phyloP scores from a whole-genome alignment of 2,113 vertebrate species.

The Phaetusa simplex region DNA sequence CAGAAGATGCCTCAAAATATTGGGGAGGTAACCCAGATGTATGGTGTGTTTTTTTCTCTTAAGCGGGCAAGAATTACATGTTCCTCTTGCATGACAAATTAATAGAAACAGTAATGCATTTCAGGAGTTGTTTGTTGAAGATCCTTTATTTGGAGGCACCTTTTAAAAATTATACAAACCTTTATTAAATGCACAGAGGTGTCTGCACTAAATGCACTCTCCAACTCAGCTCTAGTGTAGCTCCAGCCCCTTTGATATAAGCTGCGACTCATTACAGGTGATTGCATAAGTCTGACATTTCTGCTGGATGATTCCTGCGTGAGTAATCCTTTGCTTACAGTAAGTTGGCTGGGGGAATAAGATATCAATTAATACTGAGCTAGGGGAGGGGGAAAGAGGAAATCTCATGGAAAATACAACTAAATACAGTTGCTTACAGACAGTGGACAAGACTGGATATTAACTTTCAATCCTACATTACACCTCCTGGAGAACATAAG shows the following conservation, averaged over 20 bases:
- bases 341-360: background rate
- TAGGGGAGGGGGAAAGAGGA: background rate
- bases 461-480: background rate
- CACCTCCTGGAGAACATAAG: background rate
- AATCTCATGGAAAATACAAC: background rate
- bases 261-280: background rate
- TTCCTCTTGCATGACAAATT: background rate
- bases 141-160: background rate
- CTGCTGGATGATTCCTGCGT: background rate
- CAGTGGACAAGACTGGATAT: rapidly evolving
- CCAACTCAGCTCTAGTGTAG: rapidly evolving
- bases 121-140: background rate
- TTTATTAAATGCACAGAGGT: background rate
- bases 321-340: background rate
- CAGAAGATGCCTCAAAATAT: background rate
- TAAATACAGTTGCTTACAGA: background rate
- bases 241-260: background rate
- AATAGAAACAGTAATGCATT: rapidly evolving
- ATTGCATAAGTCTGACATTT: background rate
- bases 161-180: background rate
- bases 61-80: background rate
- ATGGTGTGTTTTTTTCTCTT: background rate
- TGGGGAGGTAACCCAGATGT: background rate
- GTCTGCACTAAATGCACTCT: background rate
- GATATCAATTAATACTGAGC: background rate